phyloP scores from a whole-genome alignment of 2,888 invertebrate genomes.

The Cartodere bifasciata region DNA sequence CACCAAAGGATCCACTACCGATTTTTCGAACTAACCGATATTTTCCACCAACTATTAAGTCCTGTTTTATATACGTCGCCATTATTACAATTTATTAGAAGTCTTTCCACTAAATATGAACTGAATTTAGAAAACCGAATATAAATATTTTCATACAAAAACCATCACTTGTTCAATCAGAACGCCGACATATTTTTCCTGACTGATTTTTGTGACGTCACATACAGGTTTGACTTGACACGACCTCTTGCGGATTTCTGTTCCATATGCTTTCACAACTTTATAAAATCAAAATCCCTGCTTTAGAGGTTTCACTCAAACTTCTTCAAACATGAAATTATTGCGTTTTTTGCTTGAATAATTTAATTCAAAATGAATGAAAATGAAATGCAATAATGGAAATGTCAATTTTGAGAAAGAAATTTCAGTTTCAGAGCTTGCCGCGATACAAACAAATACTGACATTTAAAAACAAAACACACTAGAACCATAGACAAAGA shows the following conservation, averaged over 20 bases:
- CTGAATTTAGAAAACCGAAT: slow-evolving; percentile 33
- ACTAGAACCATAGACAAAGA: too few relatives aligned
- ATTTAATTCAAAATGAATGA: too few relatives aligned
- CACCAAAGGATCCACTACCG: slow-evolving; percentile 98
- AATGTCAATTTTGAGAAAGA: too few relatives aligned
- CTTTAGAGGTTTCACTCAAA: too few relatives aligned
- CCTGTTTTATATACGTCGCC: slow-evolving; percentile 41
- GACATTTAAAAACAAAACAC: background rate
- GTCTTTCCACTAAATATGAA: slow-evolving; percentile 28
- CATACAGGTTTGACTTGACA: slow-evolving; percentile 4
- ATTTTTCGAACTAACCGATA: slow-evolving; percentile 94
- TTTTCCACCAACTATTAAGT: slow-evolving; percentile 81
- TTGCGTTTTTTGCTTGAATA: too few relatives aligned
- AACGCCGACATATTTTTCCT: slow-evolving; percentile 48
- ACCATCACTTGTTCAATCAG: slow-evolving; percentile 38
- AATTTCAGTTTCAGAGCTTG: too few relatives aligned
- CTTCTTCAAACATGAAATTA: too few relatives aligned
- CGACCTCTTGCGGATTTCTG: slow-evolving; percentile 10
- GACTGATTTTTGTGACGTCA: slow-evolving; percentile 12
- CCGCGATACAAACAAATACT: too few relatives aligned
- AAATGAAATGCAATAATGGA: too few relatives aligned
- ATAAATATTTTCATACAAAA: slow-evolving; percentile 34
- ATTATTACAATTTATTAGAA: slow-evolving; percentile 31
- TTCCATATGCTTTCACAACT: slow-evolving; percentile 6
- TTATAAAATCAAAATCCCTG: slow-evolving; percentile 10